Conservation (phyloP, 1,140 invertebrate genomes). For the Drosophila nigromelanica region DNA sequence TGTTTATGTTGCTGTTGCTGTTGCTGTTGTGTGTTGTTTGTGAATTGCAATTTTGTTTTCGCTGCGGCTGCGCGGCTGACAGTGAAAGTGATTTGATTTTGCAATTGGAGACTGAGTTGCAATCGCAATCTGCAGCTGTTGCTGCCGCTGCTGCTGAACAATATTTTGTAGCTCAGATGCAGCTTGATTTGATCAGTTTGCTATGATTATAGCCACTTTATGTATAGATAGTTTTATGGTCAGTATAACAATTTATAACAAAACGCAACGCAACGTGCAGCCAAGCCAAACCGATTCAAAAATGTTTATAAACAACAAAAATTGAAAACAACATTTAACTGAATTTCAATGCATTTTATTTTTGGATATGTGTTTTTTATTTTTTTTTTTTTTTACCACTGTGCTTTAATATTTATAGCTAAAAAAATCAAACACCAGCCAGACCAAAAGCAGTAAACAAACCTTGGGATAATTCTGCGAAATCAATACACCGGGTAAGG, state of each 20-base stretch:
- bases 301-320: slow-evolving; percentile 42
- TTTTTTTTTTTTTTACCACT: slow-evolving; percentile 33
- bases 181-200: slow-evolving; percentile 45
- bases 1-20: slow-evolving; percentile 21
- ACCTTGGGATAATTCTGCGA: slow-evolving; percentile 64
- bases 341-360: too few species aligned
- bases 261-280: slow-evolving; percentile 35
- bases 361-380: too few species aligned
- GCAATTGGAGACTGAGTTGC: slow-evolving; percentile 66
- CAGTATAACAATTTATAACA: slow-evolving; percentile 32
- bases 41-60: slow-evolving; percentile 44
- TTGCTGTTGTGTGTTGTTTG: slow-evolving; percentile 29
- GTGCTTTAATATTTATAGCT: slow-evolving; percentile 38
- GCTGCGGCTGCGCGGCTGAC: slow-evolving; percentile 55
- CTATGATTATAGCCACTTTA: slow-evolving; percentile 60
- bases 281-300: slow-evolving; percentile 42
- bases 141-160: slow-evolving; percentile 39
- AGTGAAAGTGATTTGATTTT: slow-evolving; percentile 83
- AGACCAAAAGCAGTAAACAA: slow-evolving; percentile 4
- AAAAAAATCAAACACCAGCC: slow-evolving; percentile 7
- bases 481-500: slow-evolving; percentile 35
- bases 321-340: slow-evolving; percentile 55
- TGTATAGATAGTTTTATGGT: slow-evolving; percentile 26
- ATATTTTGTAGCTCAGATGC: slow-evolving; percentile 49
- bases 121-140: slow-evolving; percentile 23